phyloP scores from a whole-genome alignment of 2,113 vertebrate genomes.

The Seriola quinqueradiata region DNA sequence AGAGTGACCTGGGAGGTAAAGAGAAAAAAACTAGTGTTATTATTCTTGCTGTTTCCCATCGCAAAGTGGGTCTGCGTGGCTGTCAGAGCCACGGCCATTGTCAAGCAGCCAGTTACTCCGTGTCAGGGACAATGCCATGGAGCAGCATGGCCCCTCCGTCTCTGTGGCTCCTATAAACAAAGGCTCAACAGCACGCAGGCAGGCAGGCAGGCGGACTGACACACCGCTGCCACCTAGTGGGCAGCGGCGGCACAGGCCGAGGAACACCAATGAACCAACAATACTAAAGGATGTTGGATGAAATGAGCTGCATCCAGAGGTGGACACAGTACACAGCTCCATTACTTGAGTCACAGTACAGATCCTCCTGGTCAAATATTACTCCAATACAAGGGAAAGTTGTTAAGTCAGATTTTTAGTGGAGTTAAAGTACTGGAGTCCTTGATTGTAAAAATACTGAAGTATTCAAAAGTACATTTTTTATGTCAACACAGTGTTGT shows the following conservation, averaged over 20 bases:
- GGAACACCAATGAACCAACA: constrained; percentile 7
- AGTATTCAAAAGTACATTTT: too few species aligned
- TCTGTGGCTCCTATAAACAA: constrained; percentile 88
- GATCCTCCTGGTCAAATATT: too few species aligned
- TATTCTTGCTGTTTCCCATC: constrained; percentile 40
- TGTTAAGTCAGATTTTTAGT: too few species aligned
- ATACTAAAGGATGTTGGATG: constrained; percentile 20
- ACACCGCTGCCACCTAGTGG: constrained; percentile 77
- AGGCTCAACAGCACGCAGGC: constrained; percentile 83
- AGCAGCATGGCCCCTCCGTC: constrained; percentile 85
- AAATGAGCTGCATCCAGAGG: background rate
- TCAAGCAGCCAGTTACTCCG: constrained; percentile 77
- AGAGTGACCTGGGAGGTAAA: constrained; percentile 81
- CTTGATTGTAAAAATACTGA: too few species aligned
- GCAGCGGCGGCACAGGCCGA: constrained; percentile 25
- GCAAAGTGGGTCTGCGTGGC: constrained; percentile 51
- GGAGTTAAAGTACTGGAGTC: too few species aligned
- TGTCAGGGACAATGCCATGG: constrained; percentile 82
- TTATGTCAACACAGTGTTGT: too few species aligned
- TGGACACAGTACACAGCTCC: too few species aligned
- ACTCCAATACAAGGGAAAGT: too few species aligned
- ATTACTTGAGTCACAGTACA: too few species aligned
- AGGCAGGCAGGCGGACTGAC: constrained; percentile 55
- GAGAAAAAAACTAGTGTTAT: constrained; percentile 48
- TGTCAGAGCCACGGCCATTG: constrained; percentile 73